Base-by-base conservation (phyloP, 2,797 vertebrate genomes). In the Ispidina lecontei region DNA sequence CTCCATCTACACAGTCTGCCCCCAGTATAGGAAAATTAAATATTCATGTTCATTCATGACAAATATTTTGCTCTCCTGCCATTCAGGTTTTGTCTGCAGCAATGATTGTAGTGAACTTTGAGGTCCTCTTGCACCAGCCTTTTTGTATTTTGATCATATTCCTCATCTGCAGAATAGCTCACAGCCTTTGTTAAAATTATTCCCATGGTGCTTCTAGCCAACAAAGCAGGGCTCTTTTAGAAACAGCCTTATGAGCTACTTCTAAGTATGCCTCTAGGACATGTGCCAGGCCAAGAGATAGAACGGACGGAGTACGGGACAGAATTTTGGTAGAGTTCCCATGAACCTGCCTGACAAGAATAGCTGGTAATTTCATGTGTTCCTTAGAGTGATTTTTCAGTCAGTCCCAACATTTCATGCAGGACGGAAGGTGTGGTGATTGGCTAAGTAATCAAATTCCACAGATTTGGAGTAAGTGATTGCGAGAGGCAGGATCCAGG, bases 151-250 rank as follows among this genome's bases (percentile, higher is more conserved):
- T 63, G 46, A 33, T 75, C n/a, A 39, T 43, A 49, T 43, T 51
- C 22, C 31, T 81, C 17, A 33, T 31, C 31, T n/a, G 17, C 1
- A 4, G 39, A 84, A 51, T 23, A 81, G 31, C 13, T 55, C 59
- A 54, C 12, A 87, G 67, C 13, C 55, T 84, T 75, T 35, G 37
- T 43, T 59, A 91, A 69, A 84, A 84, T n/a, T 12, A n/a, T 72
- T 84, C 14, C 46, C 12, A 9, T 15, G 3, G 17, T 59, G 25
- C 16, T 71, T 91, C 54, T 28, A 68, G 17, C 29, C 65, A 51
- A 31, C 44, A 83, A 37, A 84, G 39, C 7, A 37, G 7, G 10
- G 19, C 7, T 81, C 5, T 20, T 72, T 65, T 75, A 85, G 68
- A 33, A 54, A 85, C 7, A 80, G 18, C 12, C 8, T 41, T 55